Base-by-base conservation (phyloP, 1,140 invertebrate genomes). In the Cydia splendana region DNA sequence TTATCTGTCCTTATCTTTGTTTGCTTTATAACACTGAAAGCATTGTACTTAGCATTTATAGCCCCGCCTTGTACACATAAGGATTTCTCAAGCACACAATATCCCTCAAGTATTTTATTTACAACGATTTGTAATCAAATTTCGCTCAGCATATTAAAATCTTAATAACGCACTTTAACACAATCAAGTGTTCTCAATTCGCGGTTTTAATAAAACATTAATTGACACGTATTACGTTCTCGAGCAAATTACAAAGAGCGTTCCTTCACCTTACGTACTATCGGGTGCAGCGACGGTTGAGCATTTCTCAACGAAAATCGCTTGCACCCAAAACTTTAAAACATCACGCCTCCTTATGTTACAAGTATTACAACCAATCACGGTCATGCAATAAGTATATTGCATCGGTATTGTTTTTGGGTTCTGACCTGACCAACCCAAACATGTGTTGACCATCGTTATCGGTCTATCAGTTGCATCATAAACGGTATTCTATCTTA, bases 191-290 rank as follows among this genome's bases (percentile, higher is more conserved):
- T 80, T 74, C 83, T 86, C 79, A 84, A 86, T 87, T 88, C 83
- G 77, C 80, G 83, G 69, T 83, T 87, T 87, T 91, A 90, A 91
- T 91, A 91, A 91, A 90, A 91, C 91, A 88, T 90, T 91, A 93
- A 93, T 93, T 91, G 89, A 93, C 88, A 91, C 85, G 86, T 93
- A 92, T 93, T 89, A 93, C 86, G 84, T 89, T 89, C 90, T 86
- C 80, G 83, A 87, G 80, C 89, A 90, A 93, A 90, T 92, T 92
- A 90, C 34, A 71, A 71, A 71, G 30, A 53, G 51, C 76, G 76
- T 87, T 87, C 84, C 87, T 88, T 87, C 81, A 82, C 84, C 82
- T 85, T 86, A 81, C 79, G 85, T 86, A n/a, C n/a, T n/a, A n/a
- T n/a, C n/a, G n/a, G n/a, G n/a, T n/a, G n/a, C n/a, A n/a, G n/a